Base-by-base conservation (phyloP, 64 coral and sea anemone species). In the Anthopleura sola region DNA sequence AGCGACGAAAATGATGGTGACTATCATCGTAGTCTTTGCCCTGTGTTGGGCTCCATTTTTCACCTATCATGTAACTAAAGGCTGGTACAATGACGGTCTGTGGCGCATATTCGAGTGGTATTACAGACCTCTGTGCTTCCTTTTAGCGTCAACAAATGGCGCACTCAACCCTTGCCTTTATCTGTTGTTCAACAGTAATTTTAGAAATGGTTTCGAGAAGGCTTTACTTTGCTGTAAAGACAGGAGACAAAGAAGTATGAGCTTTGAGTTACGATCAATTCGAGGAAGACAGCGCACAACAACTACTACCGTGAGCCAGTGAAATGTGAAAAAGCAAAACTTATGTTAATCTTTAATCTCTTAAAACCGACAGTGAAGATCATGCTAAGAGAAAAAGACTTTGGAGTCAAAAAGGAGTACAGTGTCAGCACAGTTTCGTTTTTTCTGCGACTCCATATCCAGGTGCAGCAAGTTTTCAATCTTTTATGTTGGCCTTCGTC, bases 21-120 rank as follows among this genome's bases (percentile, higher is more conserved):
- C 60, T 1, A 71, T 91, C 33, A 75, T 91, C 21, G 75, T 81
- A 29, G 85, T 91, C 31, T 91, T 91, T 71, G 84, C 60, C 8
- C 46, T 91, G 23, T 91, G 89, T 53, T 91, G 89, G 89, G 57
- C 85, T 29, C 89, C 89, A 21, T 84, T 91, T 21, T 85, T 86
- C 44, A 82, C 81, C 14, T 86, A 91, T 75, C 89, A 91, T 60
- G 26, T 91, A 26, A 16, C 51, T 37, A 83, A 83, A 37, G 82
- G 23, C 12, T 91, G 36, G 34, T 84, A 81, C 82, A 18, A 83
- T 39, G 18, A 55, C 17, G 28, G 58, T 36, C 83, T 81, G 60
- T 75, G 28, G 20, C 11, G 32, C 11, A 60, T 21, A 51, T 60
- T 64, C 68, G 68, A 46, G 49, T 40, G 10, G 40, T 58, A 54